Evolutionary conservation across 1,140 invertebrate genomes (phyloP).

Genomic region (Listronotus oregonensis): DNA sequence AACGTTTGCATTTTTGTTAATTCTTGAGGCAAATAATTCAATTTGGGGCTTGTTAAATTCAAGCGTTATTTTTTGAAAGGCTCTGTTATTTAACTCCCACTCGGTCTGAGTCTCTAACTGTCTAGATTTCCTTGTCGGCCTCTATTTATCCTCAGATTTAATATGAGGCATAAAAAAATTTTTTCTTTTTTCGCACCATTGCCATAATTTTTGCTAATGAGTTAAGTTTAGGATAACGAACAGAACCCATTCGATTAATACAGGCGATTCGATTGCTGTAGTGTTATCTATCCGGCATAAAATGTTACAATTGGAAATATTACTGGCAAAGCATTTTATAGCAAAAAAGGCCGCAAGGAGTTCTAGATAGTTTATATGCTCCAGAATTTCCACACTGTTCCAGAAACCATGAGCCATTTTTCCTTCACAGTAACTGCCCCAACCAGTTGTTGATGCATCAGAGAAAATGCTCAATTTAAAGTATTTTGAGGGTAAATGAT

Average conservation of each 20-base stretch:
- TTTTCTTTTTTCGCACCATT: constrained; percentile 37
- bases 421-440: constrained; percentile 8
- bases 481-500: not conserved
- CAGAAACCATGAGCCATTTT: constrained; percentile 20
- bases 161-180: constrained; percentile 9
- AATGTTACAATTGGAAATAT: constrained; percentile 38
- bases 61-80: constrained; percentile 31
- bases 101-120: constrained; percentile 5
- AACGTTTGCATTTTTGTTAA: constrained; percentile 47
- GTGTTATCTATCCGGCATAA: constrained; percentile 45
- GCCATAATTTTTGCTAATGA: constrained; percentile 37
- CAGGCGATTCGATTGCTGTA: constrained; percentile 43
- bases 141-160: constrained; percentile 40
- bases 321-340: constrained; percentile 22
- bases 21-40: constrained; percentile 46
- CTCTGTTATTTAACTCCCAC: constrained; percentile 1
- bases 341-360: constrained; percentile 18
- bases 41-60: constrained; percentile 41
- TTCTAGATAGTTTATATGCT: constrained; percentile 34
- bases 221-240: constrained; percentile 37
- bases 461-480: constrained; percentile 16
- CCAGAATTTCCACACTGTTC: constrained; percentile 10
- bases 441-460: constrained; percentile 23
- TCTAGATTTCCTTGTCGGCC: constrained; percentile 45
- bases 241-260: constrained; percentile 44